phyloP scores from a whole-genome alignment of 64 coral and sea anemone species.

The Acropora yongei region DNA sequence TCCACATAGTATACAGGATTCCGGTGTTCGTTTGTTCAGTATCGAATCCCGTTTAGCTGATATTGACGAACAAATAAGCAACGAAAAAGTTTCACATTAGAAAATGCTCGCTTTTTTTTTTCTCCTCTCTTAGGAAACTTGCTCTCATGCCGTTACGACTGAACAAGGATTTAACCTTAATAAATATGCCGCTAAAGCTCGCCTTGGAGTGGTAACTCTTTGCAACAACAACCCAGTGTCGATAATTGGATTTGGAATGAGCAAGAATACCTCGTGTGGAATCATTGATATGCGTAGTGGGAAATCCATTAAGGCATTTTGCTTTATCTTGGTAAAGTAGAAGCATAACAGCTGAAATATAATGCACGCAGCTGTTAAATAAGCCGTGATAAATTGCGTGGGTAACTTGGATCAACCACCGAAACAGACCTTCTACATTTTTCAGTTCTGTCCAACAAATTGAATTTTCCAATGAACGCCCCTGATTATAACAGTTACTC shows the following conservation, averaged over 20 bases:
- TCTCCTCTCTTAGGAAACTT: not conserved
- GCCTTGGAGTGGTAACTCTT: not conserved
- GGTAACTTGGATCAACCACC: too few species aligned
- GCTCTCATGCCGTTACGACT: not conserved
- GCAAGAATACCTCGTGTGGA: conserved; percentile 7
- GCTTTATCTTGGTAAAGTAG: conserved; percentile 28
- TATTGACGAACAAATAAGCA: too few species aligned
- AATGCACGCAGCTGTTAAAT: too few species aligned
- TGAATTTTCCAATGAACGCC: too few species aligned
- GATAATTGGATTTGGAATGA: conserved; percentile 30
- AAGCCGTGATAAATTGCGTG: too few species aligned
- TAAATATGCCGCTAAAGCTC: not conserved
- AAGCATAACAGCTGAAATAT: not conserved
- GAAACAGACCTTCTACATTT: too few species aligned
- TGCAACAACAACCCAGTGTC: not conserved
- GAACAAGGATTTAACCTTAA: not conserved
- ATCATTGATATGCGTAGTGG: not conserved
- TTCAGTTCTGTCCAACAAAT: too few species aligned
- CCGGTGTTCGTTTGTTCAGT: too few species aligned
- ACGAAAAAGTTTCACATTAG: too few species aligned
- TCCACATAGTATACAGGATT: too few species aligned
- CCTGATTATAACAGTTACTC: too few species aligned
- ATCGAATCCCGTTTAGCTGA: too few species aligned
- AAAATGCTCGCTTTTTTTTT: not conserved
- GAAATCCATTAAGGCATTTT: conserved; percentile 16